Conservation (phyloP, 1,140 invertebrate species). For the Drosophila lacertosa region DNA sequence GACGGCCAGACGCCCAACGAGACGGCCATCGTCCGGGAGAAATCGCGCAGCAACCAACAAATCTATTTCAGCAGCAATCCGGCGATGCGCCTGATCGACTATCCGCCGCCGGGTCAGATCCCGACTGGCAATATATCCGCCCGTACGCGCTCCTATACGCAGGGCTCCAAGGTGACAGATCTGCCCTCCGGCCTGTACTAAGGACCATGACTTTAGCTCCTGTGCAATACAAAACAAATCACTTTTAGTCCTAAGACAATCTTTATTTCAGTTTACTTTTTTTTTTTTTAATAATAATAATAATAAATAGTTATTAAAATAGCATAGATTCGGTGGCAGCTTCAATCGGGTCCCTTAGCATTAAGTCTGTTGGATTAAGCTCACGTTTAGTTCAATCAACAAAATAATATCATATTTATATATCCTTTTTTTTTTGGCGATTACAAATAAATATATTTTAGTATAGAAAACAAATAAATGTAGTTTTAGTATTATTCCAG, state of each 20-base stretch:
- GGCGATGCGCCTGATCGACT: conserved; percentile 75
- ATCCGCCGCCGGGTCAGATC: conserved; percentile 26
- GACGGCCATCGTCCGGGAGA: conserved; percentile 84
- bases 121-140: conserved; percentile 47
- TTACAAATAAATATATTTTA: conserved; percentile 29
- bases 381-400: conserved; percentile 8
- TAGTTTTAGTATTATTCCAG: too few relatives aligned
- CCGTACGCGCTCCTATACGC: conserved; percentile 68
- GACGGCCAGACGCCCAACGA: conserved; percentile 88
- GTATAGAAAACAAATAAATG: background rate
- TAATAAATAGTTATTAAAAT: conserved; percentile 18
- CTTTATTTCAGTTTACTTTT: conserved; percentile 26
- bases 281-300: conserved; percentile 20
- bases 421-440: conserved; percentile 8
- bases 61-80: conserved; percentile 84
- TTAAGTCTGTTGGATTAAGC: conserved; percentile 37
- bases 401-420: conserved; percentile 34
- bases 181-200: conserved; percentile 90
- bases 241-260: conserved; percentile 16
- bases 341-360: conserved; percentile 68
- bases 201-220: conserved; percentile 23
- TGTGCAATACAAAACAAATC: conserved; percentile 64
- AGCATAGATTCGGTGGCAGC: conserved; percentile 67
- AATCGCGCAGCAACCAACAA: conserved; percentile 84
- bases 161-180: conserved; percentile 87